A percentile compares a stretch with the other conserved stretches of the same genome.
Conservation (phyloP, 1,140 invertebrate genomes). For the Philopotamus ludificatus region DNA sequence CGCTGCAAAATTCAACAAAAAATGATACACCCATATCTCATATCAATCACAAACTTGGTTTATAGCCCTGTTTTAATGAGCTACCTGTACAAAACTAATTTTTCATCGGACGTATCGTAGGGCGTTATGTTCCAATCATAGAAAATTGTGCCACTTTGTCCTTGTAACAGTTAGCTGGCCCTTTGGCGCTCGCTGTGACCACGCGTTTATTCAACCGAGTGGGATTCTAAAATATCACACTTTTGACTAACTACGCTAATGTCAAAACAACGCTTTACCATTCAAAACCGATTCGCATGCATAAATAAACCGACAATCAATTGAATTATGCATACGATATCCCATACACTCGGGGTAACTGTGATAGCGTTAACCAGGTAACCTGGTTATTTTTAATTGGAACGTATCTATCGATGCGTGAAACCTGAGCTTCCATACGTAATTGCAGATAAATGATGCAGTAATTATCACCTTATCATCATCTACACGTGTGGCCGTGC, state of each 20-base stretch:
- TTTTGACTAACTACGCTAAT: too few relatives aligned
- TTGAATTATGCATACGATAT: too few relatives aligned
- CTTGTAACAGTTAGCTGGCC: constrained; percentile 33
- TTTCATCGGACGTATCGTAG: neutral
- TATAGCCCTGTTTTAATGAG: neutral
- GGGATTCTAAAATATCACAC: neutral
- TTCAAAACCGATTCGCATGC: too few relatives aligned
- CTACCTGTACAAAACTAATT: too few relatives aligned
- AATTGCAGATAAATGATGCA: neutral
- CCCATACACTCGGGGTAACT: too few relatives aligned
- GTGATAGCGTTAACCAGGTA: constrained; percentile 15
- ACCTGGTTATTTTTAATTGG: constrained; percentile 15
- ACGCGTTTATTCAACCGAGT: neutral
- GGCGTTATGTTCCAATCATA: constrained; percentile 9
- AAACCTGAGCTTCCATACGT: neutral
- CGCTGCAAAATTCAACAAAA: too few relatives aligned
- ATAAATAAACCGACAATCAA: too few relatives aligned
- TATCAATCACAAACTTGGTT: neutral
- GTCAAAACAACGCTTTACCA: too few relatives aligned
- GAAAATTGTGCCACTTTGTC: constrained; percentile 38
- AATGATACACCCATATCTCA: too few relatives aligned
- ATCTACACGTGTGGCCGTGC: too few relatives aligned
- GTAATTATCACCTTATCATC: neutral
- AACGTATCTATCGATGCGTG: constrained; percentile 7
- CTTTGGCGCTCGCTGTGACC: neutral